phyloP scores from a whole-genome alignment of 2,113 vertebrate genomes.

The Halichoerus grypus region DNA sequence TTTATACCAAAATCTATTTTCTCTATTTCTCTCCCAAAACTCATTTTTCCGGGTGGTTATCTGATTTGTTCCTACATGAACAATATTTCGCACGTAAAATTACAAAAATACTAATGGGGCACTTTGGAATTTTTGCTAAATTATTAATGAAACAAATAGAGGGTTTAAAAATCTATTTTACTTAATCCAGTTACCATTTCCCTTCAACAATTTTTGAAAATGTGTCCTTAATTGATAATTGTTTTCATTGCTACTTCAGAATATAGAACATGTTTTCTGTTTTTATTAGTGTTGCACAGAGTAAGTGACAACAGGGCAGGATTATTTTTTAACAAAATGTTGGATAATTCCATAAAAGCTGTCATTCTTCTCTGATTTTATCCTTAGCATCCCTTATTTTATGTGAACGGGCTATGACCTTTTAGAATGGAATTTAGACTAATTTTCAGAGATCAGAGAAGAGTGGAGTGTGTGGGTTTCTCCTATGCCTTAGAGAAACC shows the following conservation, averaged over 20 bases:
- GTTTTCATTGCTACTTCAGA: neutral
- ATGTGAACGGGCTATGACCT: neutral
- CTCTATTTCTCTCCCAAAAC: neutral
- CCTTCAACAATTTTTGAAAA: slow-evolving; percentile 1
- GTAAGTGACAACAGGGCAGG: neutral
- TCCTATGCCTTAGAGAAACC: neutral
- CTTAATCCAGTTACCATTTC: neutral
- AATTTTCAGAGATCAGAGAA: neutral
- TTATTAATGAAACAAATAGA: slow-evolving; percentile 44
- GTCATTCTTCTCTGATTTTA: slow-evolving; percentile 35
- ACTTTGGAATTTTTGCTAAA: neutral
- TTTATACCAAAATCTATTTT: neutral
- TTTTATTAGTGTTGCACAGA: neutral
- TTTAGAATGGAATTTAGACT: neutral
- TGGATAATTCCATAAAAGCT: neutral
- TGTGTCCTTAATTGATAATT: neutral
- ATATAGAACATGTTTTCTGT: neutral
- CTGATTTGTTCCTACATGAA: neutral
- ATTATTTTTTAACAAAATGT: neutral
- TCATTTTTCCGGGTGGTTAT: neutral
- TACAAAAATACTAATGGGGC: neutral
- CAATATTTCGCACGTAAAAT: neutral
- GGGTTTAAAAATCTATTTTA: neutral
- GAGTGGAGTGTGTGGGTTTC: neutral
- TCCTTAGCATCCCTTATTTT: neutral